Conservation (phyloP, 2,888 invertebrate genomes). For the Euclidia mi region DNA sequence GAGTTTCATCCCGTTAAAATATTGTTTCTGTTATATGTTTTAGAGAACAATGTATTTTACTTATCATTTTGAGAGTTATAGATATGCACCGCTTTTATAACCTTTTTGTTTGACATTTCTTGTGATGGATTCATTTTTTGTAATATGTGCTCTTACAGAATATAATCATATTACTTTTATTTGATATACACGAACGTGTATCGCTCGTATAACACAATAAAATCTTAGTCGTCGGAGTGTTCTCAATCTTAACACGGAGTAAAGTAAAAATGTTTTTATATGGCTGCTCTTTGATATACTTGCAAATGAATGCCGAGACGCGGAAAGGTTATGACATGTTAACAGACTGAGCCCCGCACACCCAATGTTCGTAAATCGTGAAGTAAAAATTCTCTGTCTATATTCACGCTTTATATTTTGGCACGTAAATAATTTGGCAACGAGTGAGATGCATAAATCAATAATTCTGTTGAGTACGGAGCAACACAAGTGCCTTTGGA, state of each 20-base stretch:
- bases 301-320: constrained; percentile 28
- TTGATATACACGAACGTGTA: constrained; percentile 6
- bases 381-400: constrained; percentile 17
- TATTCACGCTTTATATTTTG: constrained; percentile 47
- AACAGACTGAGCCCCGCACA: constrained; percentile 13
- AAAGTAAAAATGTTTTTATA: constrained; percentile 30
- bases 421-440: constrained; percentile 55
- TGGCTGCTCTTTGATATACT: constrained; percentile 33
- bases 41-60: neutral
- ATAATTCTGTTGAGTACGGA: constrained; percentile 44
- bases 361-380: constrained; percentile 15
- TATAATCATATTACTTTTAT: constrained; percentile 9
- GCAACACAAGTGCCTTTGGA: constrained; percentile 47
- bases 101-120: no score
- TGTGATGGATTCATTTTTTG: neutral
- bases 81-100: no score
- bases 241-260: constrained; percentile 31
- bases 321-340: constrained; percentile 31
- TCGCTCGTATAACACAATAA: constrained; percentile 32
- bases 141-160: neutral
- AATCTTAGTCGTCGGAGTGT: constrained; percentile 23
- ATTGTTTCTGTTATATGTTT: neutral
- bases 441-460: constrained; percentile 51
- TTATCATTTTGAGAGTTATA: neutral
- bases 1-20: constrained; percentile 35